Conservation (phyloP, 2,888 invertebrate genomes). For the Amorpha juglandis region DNA sequence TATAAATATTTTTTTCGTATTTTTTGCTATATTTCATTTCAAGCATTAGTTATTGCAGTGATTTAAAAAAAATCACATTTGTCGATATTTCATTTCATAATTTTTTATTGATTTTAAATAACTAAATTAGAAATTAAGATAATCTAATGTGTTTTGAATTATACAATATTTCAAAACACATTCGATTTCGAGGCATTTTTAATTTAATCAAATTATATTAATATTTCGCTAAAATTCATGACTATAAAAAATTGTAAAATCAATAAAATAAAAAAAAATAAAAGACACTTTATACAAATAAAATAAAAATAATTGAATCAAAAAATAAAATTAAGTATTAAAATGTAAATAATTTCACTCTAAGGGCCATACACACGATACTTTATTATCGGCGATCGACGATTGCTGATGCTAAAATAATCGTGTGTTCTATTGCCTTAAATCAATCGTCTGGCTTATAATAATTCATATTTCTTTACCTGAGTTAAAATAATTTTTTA, state of each 20-base stretch:
- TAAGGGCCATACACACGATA: too few relatives aligned
- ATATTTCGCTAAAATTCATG: not conserved
- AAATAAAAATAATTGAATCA: not conserved
- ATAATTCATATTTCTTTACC: too few relatives aligned
- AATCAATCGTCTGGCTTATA: too few relatives aligned
- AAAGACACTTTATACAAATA: too few relatives aligned
- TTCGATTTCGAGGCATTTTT: slow-evolving; percentile 7
- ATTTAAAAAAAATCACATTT: not conserved
- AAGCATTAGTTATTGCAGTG: not conserved
- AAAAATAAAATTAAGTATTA: not conserved
- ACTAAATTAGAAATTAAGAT: not conserved
- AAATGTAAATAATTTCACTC: too few relatives aligned
- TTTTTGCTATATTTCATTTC: not conserved
- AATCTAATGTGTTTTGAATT: not conserved
- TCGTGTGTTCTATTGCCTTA: too few relatives aligned
- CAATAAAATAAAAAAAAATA: not conserved
- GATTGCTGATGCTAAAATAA: too few relatives aligned
- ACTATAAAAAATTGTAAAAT: not conserved
- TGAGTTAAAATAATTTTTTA: too few relatives aligned
- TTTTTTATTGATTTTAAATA: not conserved
- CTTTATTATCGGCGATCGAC: too few relatives aligned
- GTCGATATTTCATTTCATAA: not conserved
- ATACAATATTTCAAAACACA: slow-evolving; percentile 1
- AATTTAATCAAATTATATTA: slow-evolving; percentile 6
- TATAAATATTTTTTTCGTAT: not conserved